A percentile compares a stretch with the other conserved stretches of the same genome.
Evolutionary conservation across 2,797 vertebrate genomes (phyloP).

Genomic region (Todus mexicanus): DNA sequence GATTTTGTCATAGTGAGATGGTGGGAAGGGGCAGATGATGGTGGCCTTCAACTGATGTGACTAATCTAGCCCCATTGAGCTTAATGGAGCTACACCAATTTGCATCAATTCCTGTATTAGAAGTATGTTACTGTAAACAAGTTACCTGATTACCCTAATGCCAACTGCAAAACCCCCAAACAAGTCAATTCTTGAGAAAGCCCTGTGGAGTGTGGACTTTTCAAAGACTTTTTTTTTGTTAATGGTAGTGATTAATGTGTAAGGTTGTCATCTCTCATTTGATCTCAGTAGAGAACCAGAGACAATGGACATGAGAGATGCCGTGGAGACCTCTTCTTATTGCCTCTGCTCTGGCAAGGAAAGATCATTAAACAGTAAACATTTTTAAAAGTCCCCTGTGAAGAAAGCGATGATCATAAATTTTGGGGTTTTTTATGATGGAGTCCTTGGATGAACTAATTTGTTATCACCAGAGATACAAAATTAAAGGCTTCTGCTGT

Average conservation of each 20-base stretch:
- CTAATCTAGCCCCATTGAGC: background rate
- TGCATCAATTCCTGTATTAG: background rate
- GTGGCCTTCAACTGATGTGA: background rate
- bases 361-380: background rate
- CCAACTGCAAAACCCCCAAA: background rate
- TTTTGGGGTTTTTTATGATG: too few relatives aligned
- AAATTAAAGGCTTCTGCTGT: background rate
- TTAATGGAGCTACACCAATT: background rate
- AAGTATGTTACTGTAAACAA: background rate
- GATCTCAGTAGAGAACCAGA: background rate
- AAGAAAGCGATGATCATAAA: too few relatives aligned
- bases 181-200: background rate
- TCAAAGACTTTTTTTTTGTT: background rate
- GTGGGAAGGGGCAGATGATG: background rate
- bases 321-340: background rate
- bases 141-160: background rate
- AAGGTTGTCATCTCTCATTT: background rate
- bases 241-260: background rate
- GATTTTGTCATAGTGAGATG: background rate
- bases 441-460: background rate
- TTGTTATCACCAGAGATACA: background rate
- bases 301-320: background rate
- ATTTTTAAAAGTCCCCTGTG: too few relatives aligned
- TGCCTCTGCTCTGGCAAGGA: background rate
- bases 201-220: background rate